Base-by-base conservation (phyloP, 2,113 vertebrate species). In the Sakesphorus luctuosus region DNA sequence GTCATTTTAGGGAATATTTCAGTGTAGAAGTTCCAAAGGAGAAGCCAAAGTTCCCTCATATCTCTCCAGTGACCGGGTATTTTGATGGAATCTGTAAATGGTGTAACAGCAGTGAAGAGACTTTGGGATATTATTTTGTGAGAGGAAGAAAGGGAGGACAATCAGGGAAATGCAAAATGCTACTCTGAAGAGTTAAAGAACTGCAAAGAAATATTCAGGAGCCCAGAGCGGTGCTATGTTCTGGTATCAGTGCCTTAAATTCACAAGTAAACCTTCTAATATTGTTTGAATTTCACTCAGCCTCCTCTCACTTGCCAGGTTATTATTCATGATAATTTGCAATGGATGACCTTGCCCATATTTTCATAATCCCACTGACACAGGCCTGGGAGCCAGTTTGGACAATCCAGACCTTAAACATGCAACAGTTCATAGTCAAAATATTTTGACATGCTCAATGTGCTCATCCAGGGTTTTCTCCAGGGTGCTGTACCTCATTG, bases 381-480 rank as follows among this genome's bases (percentile, higher is more conserved):
- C 4, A 44, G 16, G 9, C 31, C 68, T 69, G 20, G 23, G 43
- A 47, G 17, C 18, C 52, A 44, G 13, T 84, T 79, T 76, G 55
- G 46, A 75, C 36, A 73, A 20, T 61, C 43, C 62, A 72, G 28
- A 10, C 25, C 31, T 78, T 68, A 43, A 77, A 53, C 14, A 58
- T 25, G 13, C 4, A 80, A 18, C 29, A 50, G 36, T 53, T 84
- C 43, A 13, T 11, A 43, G 24, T 36, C 14, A 55, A 18, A 84
- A 43, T 91, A 28, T 68, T 78, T 87, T 81, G 13, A 66, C 2
- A 0, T 19, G 17, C 1, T 1, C 36, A 31, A 1, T 1, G 4
- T 71, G 50, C 44, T 68, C 23, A 26, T 66, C 40, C 56, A 84
- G 23, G 13, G 3, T 44, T 96, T 92, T 61, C 89, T 93, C 33